Evolutionary conservation across 2,888 invertebrate species (phyloP).

Genomic region (Coelopa pilipes): DNA sequence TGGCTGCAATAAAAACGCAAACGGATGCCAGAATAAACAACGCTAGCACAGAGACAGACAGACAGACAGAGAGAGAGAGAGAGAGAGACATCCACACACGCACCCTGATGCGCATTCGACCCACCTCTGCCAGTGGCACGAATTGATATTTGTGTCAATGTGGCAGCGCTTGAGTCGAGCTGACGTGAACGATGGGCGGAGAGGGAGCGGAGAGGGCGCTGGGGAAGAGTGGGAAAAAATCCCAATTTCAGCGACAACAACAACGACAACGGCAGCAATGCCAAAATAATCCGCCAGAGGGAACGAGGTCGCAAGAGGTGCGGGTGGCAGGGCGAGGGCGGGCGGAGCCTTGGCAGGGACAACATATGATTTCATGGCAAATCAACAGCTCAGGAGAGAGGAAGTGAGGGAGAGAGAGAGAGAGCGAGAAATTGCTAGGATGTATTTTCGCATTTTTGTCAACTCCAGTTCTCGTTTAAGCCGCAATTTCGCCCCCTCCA

Average conservation of each 20-base stretch:
- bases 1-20: too few relatives aligned
- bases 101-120: neutral
- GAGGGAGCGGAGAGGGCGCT: neutral
- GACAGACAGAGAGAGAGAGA: neutral
- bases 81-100: neutral
- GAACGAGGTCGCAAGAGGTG: too few relatives aligned
- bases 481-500: neutral
- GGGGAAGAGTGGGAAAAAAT: too few relatives aligned
- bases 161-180: neutral
- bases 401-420: too few relatives aligned
- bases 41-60: too few relatives aligned
- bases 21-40: too few relatives aligned
- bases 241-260: too few relatives aligned
- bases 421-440: too few relatives aligned
- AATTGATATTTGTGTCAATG: slow-evolving; percentile 10
- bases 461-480: neutral
- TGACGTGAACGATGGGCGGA: neutral
- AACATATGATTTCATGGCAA: slow-evolving; percentile 15
- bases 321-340: too few relatives aligned
- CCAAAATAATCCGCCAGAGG: too few relatives aligned
- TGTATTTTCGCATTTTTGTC: slow-evolving; percentile 1
- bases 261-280: too few relatives aligned
- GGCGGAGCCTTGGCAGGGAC: neutral
- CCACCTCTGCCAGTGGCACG: neutral
- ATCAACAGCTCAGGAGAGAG: neutral